Evolutionary conservation across 2,797 vertebrate genomes (phyloP), one percentile per base, ranked within the genome.

Genomic region (Neostethus bicornis): DNA sequence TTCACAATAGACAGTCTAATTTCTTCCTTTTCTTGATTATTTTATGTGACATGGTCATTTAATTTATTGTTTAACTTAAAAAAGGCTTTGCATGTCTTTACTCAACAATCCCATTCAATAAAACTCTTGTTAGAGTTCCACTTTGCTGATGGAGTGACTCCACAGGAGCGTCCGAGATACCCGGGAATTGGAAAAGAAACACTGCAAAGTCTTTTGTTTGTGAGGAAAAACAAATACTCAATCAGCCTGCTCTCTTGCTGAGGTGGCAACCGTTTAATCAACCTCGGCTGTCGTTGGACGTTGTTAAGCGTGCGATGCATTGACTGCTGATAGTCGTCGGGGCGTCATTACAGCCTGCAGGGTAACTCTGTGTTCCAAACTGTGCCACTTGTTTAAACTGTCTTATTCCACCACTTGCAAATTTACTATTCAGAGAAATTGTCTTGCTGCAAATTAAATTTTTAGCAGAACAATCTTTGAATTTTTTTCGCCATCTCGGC

Each of bases 181-280:
- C 77, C 60, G 67, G 47, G 13, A 80, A 70, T 77, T 70, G 61
- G 55, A 51, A 56, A 83, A n/a, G n/a, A n/a, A 79, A 70, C 60
- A 74, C 64, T 67, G 50, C 61, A 61, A 54, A 48, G 35, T 53
- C 25, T 61, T 78, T 80, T 64, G 59, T 78, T 68, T 49, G 72
- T 0, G 0, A 20, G 35, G 56, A 66, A 70, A 79, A 77, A 81
- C 75, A 79, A 83, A 82, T 71, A 68, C 70, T 84, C 61, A 74
- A 81, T 82, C 82, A 79, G 73, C 62, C 66, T 28, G 42, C 56
- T 43, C 46, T 74, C 77, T 66, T 31, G 60, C 76, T 63, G 66
- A 2, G 46, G 48, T 39, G 7, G 60, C 66, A 73, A 65, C 68
- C 64, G 51, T 79, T 83, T 78, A 81, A 85, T 87, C 84, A 86